Conservation (phyloP, 2,797 vertebrate genomes). For the Bradypodion ventrale region DNA sequence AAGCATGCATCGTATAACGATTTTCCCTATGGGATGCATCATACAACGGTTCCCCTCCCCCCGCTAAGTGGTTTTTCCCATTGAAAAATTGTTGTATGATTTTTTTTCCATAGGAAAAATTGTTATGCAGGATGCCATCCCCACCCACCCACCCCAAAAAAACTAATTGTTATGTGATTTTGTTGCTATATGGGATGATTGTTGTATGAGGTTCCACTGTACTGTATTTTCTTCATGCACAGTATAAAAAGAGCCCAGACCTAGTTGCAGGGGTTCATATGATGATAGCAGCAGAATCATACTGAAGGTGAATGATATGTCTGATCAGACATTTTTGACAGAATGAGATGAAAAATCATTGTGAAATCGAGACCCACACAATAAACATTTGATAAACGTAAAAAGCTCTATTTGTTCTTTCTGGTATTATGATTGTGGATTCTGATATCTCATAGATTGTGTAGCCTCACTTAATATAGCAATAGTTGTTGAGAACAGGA, state of each 20-base stretch:
- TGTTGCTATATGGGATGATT: too few species aligned
- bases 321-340: not conserved
- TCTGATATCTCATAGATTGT: not conserved
- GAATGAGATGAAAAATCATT: not conserved
- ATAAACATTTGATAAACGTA: conserved; percentile 13
- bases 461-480: conserved; percentile 11
- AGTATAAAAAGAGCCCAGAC: not conserved
- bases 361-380: not conserved
- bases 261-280: not conserved
- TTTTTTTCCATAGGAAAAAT: too few species aligned
- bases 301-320: not conserved
- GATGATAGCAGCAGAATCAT: not conserved
- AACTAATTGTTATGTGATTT: too few species aligned
- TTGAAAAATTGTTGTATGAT: too few species aligned
- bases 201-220: too few species aligned
- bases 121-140: too few species aligned
- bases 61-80: too few species aligned
- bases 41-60: too few species aligned
- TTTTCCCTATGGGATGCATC: too few species aligned
- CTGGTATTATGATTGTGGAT: not conserved
- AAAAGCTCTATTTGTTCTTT: conserved; percentile 6
- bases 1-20: too few species aligned
- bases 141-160: too few species aligned
- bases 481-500: not conserved
- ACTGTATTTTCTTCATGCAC: too few species aligned